Evolutionary conservation across 2,113 vertebrate species (phyloP).

Genomic region (Fukomys damarensis): DNA sequence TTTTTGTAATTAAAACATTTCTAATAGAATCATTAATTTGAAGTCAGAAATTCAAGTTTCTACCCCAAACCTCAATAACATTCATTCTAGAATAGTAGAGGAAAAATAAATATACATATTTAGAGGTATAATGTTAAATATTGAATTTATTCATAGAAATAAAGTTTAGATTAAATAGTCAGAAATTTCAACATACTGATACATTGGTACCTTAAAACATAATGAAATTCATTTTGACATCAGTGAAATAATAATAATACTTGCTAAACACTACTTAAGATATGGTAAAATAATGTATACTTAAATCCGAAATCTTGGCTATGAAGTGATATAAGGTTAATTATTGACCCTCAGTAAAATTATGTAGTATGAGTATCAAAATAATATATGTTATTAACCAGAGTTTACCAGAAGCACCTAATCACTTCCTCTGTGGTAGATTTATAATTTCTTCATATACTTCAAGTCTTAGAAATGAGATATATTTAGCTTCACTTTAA

Average conservation of each 20-base stretch:
- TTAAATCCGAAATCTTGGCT: conserved; percentile 2
- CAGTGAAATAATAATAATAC: neutral
- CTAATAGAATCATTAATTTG: neutral
- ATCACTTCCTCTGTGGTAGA: neutral
- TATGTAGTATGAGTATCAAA: neutral
- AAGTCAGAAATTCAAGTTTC: neutral
- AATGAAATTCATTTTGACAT: neutral
- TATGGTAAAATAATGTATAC: neutral
- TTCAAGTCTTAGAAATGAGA: neutral
- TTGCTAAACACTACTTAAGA: neutral
- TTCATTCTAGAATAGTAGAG: neutral
- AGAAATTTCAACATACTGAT: neutral
- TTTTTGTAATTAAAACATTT: neutral
- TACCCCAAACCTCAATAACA: neutral
- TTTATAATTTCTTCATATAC: neutral
- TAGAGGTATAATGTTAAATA: conserved; percentile 2
- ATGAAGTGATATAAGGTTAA: neutral
- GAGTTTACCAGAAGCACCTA: neutral
- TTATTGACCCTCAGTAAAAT: neutral
- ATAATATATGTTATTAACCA: neutral
- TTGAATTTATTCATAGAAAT: neutral
- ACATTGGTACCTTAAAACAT: neutral
- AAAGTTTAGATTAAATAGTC: neutral
- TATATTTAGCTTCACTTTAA: neutral
- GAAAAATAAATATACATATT: conserved; percentile 12